Percentiles rank a stretch among this genome's conserved stretches.
Conservation (phyloP, 2,797 vertebrate species). For the Semotilus atromaculatus region DNA sequence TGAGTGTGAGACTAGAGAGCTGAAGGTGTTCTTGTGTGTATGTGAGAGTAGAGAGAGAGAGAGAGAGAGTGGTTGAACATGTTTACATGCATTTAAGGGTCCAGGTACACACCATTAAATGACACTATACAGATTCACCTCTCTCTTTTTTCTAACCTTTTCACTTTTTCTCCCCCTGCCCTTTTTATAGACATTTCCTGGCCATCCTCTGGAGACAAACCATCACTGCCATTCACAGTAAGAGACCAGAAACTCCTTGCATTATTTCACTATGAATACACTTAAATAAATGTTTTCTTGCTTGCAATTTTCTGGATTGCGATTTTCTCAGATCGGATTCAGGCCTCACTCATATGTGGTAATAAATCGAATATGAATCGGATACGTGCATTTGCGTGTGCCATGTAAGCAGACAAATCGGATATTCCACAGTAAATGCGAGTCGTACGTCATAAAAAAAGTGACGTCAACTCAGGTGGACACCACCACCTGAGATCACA, state of each 20-base stretch:
- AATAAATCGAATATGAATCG: too few species aligned
- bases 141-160: constrained; percentile 13
- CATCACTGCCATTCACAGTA: constrained; percentile 50
- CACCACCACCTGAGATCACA: too few species aligned
- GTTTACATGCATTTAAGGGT: constrained; percentile 57
- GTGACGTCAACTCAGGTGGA: too few species aligned
- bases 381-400: too few species aligned
- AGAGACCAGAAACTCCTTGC: constrained; percentile 30
- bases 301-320: too few species aligned
- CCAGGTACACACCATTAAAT: constrained; percentile 61
- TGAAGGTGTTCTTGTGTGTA: constrained; percentile 48
- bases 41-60: constrained; percentile 27
- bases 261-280: not conserved
- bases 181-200: constrained; percentile 29
- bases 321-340: too few species aligned
- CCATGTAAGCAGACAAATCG: too few species aligned
- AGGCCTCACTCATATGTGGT: too few species aligned
- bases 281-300: not conserved
- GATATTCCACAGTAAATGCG: too few species aligned
- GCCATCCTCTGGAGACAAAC: constrained; percentile 33
- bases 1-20: constrained; percentile 12
- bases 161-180: not conserved
- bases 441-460: too few species aligned
- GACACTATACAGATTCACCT: constrained; percentile 58
- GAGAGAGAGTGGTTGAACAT: constrained; percentile 43